Evolutionary conservation across 2,888 invertebrate genomes (phyloP), one percentile per base, ranked within the genome.

Genomic region (Arrhopalites spinosus): DNA sequence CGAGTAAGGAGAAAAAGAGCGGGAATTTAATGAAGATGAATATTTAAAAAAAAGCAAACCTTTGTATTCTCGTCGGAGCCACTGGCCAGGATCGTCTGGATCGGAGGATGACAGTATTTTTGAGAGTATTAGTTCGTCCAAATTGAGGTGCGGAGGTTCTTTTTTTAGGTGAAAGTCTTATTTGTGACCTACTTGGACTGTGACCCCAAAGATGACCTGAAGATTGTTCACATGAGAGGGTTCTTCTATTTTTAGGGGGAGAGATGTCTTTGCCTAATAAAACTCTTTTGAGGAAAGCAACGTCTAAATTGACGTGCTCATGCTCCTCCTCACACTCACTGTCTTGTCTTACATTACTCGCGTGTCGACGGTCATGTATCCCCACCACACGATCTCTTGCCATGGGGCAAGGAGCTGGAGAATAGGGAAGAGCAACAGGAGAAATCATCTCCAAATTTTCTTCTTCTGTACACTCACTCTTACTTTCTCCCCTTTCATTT

Each of bases 21-120:
- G n/a, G n/a, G n/a, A n/a, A n/a, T n/a, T n/a, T n/a, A n/a, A n/a
- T n/a, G 23, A 56, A 56, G 53, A 8, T 2, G 23, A 53, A 56
- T n/a, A 56, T 47, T 47, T 63, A 11, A 27, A 13, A n/a, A n/a
- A n/a, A n/a, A n/a, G 43, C 74, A 64, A 29, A 75, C 75, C 75
- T 75, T 66, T 71, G 61, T 17, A 75, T 75, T 23, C 75, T 8
- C 7, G 75, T 71, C 1, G 92, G 92, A 3, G 92, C 92, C 45
- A 91, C 92, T 0, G 92, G 92, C 92, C 92, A 92, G 83, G 91
- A 91, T 63, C 92, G 86, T 29, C 92, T 87, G 61, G 91, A 91
- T 72, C 91, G 87, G 80, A 92, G 87, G 76, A 92, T 90, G 64
- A 92, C 81, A 0, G 84, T 84, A 67, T 83, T 83, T 67, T 83